These are phyloP conservation scores for Siniperca chuatsi DNA, from an alignment of 2,113 vertebrate genomes.

Conservation along the genomic window DNA sequence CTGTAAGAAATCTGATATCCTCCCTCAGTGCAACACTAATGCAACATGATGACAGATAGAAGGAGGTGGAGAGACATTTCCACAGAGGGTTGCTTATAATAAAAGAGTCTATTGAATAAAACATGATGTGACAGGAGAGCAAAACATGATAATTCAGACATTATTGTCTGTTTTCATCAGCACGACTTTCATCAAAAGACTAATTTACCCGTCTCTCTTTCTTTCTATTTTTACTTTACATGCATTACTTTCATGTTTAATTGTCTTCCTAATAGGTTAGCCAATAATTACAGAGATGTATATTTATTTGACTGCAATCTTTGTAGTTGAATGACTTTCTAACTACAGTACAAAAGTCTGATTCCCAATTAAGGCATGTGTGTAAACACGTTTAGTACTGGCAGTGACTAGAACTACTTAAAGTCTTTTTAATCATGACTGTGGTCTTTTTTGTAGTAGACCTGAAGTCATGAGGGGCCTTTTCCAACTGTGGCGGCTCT, in stretches of 20 bases:
- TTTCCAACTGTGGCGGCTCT: slow-evolving; percentile 20
- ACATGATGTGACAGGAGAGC: slow-evolving; percentile 45
- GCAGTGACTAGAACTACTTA: slow-evolving; percentile 25
- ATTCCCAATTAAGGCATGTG: slow-evolving; percentile 45
- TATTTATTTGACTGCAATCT: slow-evolving; percentile 60
- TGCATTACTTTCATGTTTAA: slow-evolving; percentile 40
- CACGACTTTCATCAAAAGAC: slow-evolving; percentile 16
- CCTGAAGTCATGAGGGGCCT: slow-evolving; percentile 32
- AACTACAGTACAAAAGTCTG: slow-evolving; percentile 42
- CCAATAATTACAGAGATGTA: slow-evolving; percentile 40
- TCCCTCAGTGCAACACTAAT: slow-evolving; percentile 51
- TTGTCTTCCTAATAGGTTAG: slow-evolving; percentile 26
- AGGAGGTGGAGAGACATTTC: slow-evolving; percentile 46
- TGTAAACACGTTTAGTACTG: slow-evolving; percentile 60
- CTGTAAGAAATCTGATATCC: slow-evolving; percentile 59
- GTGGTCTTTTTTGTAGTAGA: slow-evolving; percentile 51
- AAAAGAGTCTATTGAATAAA: slow-evolving; percentile 56
- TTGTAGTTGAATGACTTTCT: slow-evolving; percentile 52
- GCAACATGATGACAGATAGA: slow-evolving; percentile 66
- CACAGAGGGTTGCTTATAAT: slow-evolving; percentile 49
- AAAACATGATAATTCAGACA: slow-evolving; percentile 40
- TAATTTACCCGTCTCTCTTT: slow-evolving; percentile 15
- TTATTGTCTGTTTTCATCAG: slow-evolving; percentile 31
- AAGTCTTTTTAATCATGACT: slow-evolving; percentile 72
- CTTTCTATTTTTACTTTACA: slow-evolving; percentile 23